These are phyloP conservation scores for Caenorhabditis inopinata DNA, from an alignment of 1,140 invertebrate genomes.

Conservation along the genomic window DNA sequence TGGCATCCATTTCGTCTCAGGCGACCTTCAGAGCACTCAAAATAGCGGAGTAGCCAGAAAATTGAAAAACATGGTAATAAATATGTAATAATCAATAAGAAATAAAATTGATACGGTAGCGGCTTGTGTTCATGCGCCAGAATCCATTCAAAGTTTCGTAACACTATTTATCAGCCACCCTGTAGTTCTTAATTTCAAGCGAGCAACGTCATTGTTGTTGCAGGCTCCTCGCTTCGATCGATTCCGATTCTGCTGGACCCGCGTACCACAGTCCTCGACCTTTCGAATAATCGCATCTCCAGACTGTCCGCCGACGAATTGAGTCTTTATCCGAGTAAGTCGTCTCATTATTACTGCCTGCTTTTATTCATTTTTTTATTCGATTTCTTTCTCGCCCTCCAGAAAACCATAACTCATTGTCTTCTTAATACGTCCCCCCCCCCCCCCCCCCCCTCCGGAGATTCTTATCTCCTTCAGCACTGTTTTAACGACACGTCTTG, in stretches of 20 bases:
- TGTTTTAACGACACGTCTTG: slow-evolving; percentile 22
- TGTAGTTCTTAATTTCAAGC: too few species aligned
- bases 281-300: slow-evolving; percentile 33
- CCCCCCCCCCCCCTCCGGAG: background rate
- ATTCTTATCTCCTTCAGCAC: background rate
- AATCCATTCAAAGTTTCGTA: too few species aligned
- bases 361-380: background rate
- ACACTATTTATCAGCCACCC: too few species aligned
- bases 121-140: too few species aligned
- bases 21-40: too few species aligned
- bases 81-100: too few species aligned
- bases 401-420: slow-evolving; percentile 14
- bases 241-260: slow-evolving; percentile 42
- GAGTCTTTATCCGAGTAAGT: slow-evolving; percentile 44
- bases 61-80: too few species aligned
- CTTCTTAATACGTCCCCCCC: too few species aligned
- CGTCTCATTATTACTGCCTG: background rate
- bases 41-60: too few species aligned
- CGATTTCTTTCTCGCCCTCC: background rate
- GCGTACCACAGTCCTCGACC: slow-evolving; percentile 25
- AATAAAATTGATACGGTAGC: too few species aligned
- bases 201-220: too few species aligned
- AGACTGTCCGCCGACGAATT: slow-evolving; percentile 35
- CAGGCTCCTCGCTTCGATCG: slow-evolving; percentile 29
- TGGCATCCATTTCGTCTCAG: too few species aligned